Evolutionary conservation across 2,888 invertebrate species (phyloP), one percentile per base, ranked within the genome.

Genomic region (Congeria kusceri): DNA sequence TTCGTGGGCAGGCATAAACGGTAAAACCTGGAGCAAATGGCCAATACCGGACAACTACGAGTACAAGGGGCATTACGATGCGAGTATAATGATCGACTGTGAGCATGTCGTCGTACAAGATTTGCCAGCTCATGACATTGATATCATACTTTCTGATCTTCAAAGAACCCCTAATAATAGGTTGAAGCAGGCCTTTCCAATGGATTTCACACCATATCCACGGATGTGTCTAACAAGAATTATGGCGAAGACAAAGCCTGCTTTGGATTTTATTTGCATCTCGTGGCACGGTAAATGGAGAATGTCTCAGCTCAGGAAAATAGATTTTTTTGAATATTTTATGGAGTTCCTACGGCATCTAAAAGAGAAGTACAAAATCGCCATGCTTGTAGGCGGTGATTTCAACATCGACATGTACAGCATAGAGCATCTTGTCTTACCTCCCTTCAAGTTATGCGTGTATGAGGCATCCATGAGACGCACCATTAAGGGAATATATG

Each of bases 281-380:
- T 81, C 81, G 1, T 81, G 77, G 81, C 77, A 77, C 23, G 81
- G 81, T 15, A 47, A 56, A 11, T 71, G 53, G n/a, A 61, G 46
- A 49, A 64, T 69, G 27, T 59, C 63, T 56, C 62, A 71, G 20
- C 46, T 58, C 11, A 39, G 15, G 11, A 76, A 69, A 65, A 49
- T 66, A 27, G 64, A 68, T 27, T 71, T 71, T 25, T 82, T 82
- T 49, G 65, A 68, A 29, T 75, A 77, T 32, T 57, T 63, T 15
- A 67, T 82, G 68, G 77, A 72, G 39, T 82, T 82, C 49, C 32
- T 82, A 1, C 58, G 72, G 18, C 56, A 72, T 23, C 18, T 82
- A 3, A 72, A 72, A 32, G 61, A 47, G n/a, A 75, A 68, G 32
- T 71, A 56, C 18, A 68, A 82, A 44, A 53, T 71, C 11, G 77